Percentiles rank a stretch among this genome's conserved stretches.
Conservation (phyloP, 2,797 vertebrate genomes). For the Allobates femoralis region DNA sequence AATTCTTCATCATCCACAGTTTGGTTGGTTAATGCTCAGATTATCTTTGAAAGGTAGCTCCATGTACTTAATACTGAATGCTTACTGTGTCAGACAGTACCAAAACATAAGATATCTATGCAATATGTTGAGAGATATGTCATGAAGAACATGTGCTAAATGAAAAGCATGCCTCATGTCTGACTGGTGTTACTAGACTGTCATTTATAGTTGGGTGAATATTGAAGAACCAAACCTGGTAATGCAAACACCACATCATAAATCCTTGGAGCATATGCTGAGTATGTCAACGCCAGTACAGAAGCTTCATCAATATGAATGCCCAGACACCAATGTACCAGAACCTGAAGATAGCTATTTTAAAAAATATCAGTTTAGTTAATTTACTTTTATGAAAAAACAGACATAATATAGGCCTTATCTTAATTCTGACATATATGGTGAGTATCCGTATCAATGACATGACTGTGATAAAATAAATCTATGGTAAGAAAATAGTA, state of each 20-base stretch:
- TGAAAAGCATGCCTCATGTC: conserved; percentile 18
- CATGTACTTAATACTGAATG: background rate
- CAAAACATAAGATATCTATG: conserved; percentile 23
- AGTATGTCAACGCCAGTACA: background rate
- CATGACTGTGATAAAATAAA: background rate
- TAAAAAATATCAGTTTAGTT: background rate
- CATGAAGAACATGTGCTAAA: conserved; percentile 24
- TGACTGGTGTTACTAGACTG: background rate
- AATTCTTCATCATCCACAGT: conserved; percentile 10
- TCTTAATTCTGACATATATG: background rate
- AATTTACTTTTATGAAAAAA: background rate
- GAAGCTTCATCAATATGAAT: conserved; percentile 16
- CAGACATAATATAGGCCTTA: background rate
- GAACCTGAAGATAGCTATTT: background rate
- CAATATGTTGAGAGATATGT: background rate
- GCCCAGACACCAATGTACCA: background rate
- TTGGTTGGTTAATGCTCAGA: conserved; percentile 20
- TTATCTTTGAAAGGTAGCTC: conserved; percentile 22
- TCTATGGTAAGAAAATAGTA: background rate
- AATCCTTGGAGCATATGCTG: background rate
- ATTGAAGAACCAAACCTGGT: background rate
- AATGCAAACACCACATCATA: background rate
- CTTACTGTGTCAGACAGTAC: background rate
- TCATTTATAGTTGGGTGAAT: background rate
- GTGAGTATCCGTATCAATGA: background rate